Evolutionary conservation across 2,113 vertebrate genomes (phyloP), one percentile per base, ranked within the genome.

Genomic region (Cacatua alba): DNA sequence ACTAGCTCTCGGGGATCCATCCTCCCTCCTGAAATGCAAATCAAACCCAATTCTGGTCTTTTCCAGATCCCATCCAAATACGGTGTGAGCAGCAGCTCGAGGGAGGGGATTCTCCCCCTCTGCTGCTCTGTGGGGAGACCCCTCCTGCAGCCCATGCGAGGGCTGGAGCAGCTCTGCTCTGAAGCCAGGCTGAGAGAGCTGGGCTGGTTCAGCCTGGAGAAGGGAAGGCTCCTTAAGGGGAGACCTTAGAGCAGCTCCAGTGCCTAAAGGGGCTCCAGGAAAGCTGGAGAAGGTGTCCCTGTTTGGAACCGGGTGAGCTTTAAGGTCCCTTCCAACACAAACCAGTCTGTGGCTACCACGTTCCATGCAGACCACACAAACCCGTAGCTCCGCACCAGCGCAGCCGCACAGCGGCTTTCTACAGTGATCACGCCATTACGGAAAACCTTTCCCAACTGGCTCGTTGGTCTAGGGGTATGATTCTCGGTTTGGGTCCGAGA

Each of bases 401-500:
- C 25, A 52, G 26, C 26, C 51, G 15, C 51, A 11, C 52, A 29
- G 10, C 52, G 28, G 6, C 28, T 1, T 29, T 16, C 6, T 29
- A 17, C 52, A 11, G 28, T 17, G 52, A 53, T 43, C 43, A 43
- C 16, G 6, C 13, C 43, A 16, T 43, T 43, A 43, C 16, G 16
- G 39, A 41, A 41, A 41, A 41, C 10, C 5, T 11, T 41, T 11
- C 39, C 39, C 39, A 41, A 11, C 11, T 41, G 90, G 90, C 90
- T 92, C 82, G 82, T 92, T 92, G 90, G 90, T 92, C 90, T 92
- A 98, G 97, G 97, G 97, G 95, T 97, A 98, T 98, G 97, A 98
- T 97, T 98, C 97, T 98, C 91, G 93, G 97, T 97, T 97, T 53
- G 97, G 96, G 96, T 98, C 96, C 62, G 83, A 98, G 97, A 98